Conservation (phyloP, 2,797 vertebrate genomes). For the Loriculus beryllinus region DNA sequence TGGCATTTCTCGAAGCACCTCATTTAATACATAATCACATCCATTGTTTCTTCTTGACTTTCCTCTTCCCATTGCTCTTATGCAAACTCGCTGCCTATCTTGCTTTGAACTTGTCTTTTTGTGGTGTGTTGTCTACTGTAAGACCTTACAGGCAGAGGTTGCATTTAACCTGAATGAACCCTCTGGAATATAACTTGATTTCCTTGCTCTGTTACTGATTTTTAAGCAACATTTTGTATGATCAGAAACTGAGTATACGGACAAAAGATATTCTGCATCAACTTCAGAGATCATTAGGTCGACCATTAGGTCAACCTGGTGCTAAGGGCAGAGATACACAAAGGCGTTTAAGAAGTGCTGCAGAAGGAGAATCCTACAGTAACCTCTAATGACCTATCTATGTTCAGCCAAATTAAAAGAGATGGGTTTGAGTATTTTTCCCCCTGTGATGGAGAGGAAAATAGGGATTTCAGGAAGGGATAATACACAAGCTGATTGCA, state of each 20-base stretch:
- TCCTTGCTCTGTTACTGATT: not conserved
- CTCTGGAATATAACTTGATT: not conserved
- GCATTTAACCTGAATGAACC: not conserved
- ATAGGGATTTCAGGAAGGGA: slow-evolving; percentile 7
- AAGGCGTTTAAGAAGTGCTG: not conserved
- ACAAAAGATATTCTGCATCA: not conserved
- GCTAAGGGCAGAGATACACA: not conserved
- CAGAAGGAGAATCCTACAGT: not conserved
- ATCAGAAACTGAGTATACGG: not conserved
- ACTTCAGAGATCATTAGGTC: not conserved
- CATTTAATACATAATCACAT: not conserved
- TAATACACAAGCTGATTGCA: slow-evolving; percentile 27
- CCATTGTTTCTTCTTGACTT: not conserved
- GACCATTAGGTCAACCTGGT: not conserved
- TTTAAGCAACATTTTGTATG: not conserved
- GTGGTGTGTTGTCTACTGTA: not conserved
- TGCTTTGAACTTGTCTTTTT: not conserved
- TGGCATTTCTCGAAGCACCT: not conserved
- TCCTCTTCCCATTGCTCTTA: not conserved
- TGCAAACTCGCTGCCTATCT: not conserved
- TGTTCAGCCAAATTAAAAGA: not conserved
- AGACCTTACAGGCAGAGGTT: not conserved
- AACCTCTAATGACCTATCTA: not conserved
- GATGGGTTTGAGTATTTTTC: not conserved
- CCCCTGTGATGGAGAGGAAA: not conserved